A percentile compares a stretch with the other conserved stretches of the same genome.
phyloP scores from a whole-genome alignment of 2,888 invertebrate genomes.

The Pristionchus japonicus region DNA sequence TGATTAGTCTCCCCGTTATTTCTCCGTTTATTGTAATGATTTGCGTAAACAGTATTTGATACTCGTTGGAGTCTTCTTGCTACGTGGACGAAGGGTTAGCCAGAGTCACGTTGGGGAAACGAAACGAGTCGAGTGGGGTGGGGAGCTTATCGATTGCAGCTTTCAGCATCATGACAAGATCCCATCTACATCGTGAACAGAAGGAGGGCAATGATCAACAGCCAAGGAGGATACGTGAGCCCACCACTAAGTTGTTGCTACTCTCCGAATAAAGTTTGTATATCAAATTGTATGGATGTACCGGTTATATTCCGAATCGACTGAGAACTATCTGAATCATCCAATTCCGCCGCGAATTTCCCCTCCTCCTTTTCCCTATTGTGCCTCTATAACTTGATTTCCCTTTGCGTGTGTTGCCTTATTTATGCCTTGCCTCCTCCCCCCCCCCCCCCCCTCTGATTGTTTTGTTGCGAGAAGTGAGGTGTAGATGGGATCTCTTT shows the following conservation, averaged over 20 bases:
- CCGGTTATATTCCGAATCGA: slow-evolving; percentile 45
- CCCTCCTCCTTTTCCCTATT: neutral
- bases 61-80: neutral
- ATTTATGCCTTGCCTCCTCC: neutral
- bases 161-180: neutral
- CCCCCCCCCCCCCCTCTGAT: neutral
- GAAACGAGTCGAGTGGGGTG: slow-evolving; percentile 1
- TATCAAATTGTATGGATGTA: slow-evolving; percentile 27
- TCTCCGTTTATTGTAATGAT: slow-evolving; percentile 16
- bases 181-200: neutral
- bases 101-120: slow-evolving; percentile 25
- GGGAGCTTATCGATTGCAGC: neutral
- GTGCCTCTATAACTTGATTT: neutral
- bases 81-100: slow-evolving; percentile 44
- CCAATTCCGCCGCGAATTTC: neutral
- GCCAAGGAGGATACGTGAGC: neutral
- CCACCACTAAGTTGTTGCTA: neutral
- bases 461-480: neutral
- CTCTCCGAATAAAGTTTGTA: slow-evolving; percentile 44
- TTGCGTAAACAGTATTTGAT: slow-evolving; percentile 15
- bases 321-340: slow-evolving; percentile 35
- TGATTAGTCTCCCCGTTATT: neutral
- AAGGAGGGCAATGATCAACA: neutral
- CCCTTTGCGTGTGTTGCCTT: neutral
- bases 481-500: neutral